These are phyloP conservation scores for Anolis apletophallus DNA, from an alignment of 2,797 vertebrate species.

Conservation along the genomic window DNA sequence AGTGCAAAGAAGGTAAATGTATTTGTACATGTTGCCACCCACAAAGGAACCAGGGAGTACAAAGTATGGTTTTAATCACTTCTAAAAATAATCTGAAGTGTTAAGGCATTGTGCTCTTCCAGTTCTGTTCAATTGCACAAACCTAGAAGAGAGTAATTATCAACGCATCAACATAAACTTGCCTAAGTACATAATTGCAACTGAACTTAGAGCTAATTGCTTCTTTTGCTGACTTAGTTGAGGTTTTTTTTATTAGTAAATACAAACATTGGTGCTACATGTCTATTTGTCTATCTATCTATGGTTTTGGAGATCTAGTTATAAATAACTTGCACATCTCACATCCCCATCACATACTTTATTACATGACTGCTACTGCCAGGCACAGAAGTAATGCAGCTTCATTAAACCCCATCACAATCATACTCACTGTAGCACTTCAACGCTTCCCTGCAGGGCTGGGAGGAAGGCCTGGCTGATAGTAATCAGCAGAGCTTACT, in stretches of 20 bases:
- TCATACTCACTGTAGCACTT: conserved; percentile 57
- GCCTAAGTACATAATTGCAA: conserved; percentile 63
- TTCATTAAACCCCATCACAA: conserved; percentile 62
- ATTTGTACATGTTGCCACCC: neutral
- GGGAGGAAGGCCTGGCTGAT: conserved; percentile 59
- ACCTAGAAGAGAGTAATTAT: conserved; percentile 43
- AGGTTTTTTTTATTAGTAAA: neutral
- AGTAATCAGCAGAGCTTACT: conserved; percentile 64
- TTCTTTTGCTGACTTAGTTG: conserved; percentile 46
- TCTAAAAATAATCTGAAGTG: neutral
- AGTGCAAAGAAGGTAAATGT: neutral
- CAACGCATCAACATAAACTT: conserved; percentile 51
- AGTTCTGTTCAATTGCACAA: neutral
- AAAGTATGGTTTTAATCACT: neutral
- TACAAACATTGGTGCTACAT: conserved; percentile 62
- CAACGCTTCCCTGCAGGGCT: conserved; percentile 60
- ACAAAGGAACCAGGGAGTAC: neutral
- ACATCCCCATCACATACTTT: conserved; percentile 40
- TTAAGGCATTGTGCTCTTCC: fast-evolving
- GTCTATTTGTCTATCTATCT: conserved; percentile 32
- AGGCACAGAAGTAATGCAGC: conserved; percentile 60
- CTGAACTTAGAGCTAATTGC: conserved; percentile 66
- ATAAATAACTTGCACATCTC: conserved; percentile 53
- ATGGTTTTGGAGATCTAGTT: neutral
- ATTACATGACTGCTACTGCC: conserved; percentile 55